Conservation (phyloP, 2,888 invertebrate species). For the Caenorhabditis auriculariae region DNA sequence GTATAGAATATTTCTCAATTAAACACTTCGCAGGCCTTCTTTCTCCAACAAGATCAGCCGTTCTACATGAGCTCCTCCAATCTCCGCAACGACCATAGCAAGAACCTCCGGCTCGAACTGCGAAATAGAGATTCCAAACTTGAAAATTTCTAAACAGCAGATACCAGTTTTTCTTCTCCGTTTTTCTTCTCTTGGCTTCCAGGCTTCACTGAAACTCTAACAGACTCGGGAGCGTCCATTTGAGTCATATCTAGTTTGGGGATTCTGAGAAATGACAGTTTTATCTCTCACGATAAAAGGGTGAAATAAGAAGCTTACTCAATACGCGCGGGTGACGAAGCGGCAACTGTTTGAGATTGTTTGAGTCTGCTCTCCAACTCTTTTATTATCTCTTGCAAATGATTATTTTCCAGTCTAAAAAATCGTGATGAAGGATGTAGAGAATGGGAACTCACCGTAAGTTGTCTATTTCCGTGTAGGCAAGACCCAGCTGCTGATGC, state of each 20-base stretch:
- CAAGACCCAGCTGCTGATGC: no score
- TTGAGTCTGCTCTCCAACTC: constrained; percentile 8
- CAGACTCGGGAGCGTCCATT: constrained; percentile 12
- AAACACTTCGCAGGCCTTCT: no score
- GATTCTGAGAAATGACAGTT: constrained; percentile 24
- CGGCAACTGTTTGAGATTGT: not conserved
- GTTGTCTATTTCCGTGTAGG: constrained; percentile 21
- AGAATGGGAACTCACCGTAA: constrained; percentile 11
- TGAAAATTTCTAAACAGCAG: no score
- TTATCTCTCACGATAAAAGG: constrained; percentile 3
- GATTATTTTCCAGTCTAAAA: constrained; percentile 29
- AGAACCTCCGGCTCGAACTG: constrained; percentile 12
- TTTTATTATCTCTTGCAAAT: constrained; percentile 8
- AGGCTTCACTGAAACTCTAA: no score
- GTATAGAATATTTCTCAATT: no score
- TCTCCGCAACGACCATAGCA: constrained; percentile 16
- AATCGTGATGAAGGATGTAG: not conserved
- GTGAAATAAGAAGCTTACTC: constrained; percentile 6
- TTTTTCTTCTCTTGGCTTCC: no score
- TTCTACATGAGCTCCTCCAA: constrained; percentile 19
- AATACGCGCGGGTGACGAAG: constrained; percentile 6
- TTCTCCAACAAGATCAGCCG: no score
- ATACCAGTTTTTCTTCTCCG: no score
- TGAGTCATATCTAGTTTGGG: constrained; percentile 26
- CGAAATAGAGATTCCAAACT: no score